Evolutionary conservation across 2,888 invertebrate genomes (phyloP).

Genomic region (Portevinia maculata): DNA sequence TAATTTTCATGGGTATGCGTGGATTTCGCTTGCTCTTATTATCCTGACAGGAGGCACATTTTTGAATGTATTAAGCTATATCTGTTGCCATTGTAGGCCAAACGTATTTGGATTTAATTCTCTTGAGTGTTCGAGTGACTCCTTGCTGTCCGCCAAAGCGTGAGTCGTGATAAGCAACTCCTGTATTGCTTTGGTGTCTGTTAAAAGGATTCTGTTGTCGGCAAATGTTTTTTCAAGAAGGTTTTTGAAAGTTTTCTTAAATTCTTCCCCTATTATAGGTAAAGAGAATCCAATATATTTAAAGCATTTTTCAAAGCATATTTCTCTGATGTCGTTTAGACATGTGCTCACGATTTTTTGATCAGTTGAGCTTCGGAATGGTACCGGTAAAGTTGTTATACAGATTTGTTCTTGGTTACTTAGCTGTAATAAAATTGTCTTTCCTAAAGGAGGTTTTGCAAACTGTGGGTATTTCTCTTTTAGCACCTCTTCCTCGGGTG

Average conservation of each 20-base stretch:
- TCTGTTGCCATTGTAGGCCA: constrained; percentile 11
- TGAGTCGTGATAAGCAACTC: constrained; percentile 21
- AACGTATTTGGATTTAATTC: constrained; percentile 12
- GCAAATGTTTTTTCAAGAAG: constrained; percentile 2
- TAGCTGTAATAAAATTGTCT: background rate
- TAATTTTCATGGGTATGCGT: constrained; percentile 21
- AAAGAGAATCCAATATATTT: background rate
- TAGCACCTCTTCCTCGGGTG: background rate
- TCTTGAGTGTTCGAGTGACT: constrained; percentile 13
- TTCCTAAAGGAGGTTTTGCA: background rate
- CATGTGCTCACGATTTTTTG: background rate
- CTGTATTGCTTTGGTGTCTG: constrained; percentile 5
- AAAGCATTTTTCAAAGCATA: background rate
- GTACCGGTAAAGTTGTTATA: background rate
- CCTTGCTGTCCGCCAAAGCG: constrained; percentile 26
- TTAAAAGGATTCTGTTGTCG: constrained; percentile 3
- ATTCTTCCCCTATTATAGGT: background rate
- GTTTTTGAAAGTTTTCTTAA: background rate
- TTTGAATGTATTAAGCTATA: constrained; percentile 25
- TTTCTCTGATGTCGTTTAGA: constrained; percentile 14
- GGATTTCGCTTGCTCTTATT: constrained; percentile 35
- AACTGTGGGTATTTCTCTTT: background rate
- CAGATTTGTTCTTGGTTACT: background rate
- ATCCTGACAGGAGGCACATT: constrained; percentile 19
- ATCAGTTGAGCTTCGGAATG: background rate